These are phyloP conservation scores for Atopsyche davidsoni DNA, from an alignment of 1,140 invertebrate genomes.

Conservation along the genomic window DNA sequence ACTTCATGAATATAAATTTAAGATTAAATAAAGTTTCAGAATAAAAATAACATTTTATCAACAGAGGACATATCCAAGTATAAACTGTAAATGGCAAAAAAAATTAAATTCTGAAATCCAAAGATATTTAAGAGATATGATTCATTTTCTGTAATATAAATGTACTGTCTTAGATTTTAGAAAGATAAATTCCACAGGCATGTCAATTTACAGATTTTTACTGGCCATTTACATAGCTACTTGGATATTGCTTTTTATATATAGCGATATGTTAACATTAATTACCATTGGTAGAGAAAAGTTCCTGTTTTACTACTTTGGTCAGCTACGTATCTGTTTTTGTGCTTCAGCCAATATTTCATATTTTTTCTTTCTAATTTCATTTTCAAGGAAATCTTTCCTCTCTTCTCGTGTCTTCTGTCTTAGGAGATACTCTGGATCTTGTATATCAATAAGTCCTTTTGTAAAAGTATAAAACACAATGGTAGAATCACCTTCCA, in stretches of 20 bases:
- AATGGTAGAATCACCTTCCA: constrained; percentile 23
- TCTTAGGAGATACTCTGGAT: constrained; percentile 18
- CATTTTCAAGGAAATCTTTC: constrained; percentile 22
- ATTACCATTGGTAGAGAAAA: constrained; percentile 13
- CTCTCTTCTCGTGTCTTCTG: constrained; percentile 25
- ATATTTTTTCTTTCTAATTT: constrained; percentile 24
- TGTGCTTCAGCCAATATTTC: constrained; percentile 19
- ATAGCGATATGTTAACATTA: neutral
- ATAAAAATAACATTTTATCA: neutral
- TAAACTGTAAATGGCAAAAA: neutral
- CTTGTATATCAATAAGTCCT: constrained; percentile 18
- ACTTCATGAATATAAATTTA: neutral
- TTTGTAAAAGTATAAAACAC: constrained; percentile 22
- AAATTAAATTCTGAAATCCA: neutral
- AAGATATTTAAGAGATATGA: neutral
- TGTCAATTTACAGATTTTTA: neutral
- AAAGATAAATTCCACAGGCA: neutral
- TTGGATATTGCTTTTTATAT: neutral
- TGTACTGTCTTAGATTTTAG: too few species aligned
- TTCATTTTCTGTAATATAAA: too few species aligned
- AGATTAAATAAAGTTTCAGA: neutral
- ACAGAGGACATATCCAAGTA: neutral
- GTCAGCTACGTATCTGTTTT: too few species aligned
- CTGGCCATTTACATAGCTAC: neutral
- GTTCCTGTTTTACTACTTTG: too few species aligned